Conservation (phyloP, 2,113 vertebrate genomes). For the Bagarius yarrelli region DNA sequence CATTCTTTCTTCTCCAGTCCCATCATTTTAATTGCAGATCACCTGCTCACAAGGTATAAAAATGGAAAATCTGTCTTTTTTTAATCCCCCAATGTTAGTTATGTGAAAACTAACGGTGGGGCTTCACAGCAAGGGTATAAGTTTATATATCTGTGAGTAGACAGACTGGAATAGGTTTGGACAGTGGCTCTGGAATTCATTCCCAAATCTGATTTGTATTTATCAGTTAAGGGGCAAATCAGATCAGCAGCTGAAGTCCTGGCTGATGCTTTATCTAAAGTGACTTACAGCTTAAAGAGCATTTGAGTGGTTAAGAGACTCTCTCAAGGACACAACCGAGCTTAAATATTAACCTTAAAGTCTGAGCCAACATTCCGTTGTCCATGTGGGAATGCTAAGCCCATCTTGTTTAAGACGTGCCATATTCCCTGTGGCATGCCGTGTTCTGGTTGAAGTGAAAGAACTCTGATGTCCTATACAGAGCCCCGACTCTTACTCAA, state of each 20-base stretch:
- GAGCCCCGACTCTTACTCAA: no score
- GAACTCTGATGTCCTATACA: no score
- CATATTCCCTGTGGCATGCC: background rate
- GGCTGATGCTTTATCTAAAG: background rate
- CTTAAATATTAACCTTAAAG: no score
- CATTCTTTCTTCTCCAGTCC: background rate
- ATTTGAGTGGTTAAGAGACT: background rate
- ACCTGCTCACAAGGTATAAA: constrained; percentile 29
- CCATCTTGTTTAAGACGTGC: background rate
- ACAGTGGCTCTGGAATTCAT: background rate
- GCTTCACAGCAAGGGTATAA: background rate
- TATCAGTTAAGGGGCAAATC: background rate
- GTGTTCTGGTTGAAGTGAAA: no score
- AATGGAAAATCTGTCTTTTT: background rate
- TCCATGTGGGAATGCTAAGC: background rate
- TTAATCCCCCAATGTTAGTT: background rate
- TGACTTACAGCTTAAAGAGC: background rate
- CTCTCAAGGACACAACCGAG: background rate
- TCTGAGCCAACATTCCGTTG: background rate
- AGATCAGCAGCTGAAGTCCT: background rate
- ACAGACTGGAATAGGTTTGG: background rate
- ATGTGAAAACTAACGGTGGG: background rate
- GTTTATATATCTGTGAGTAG: background rate
- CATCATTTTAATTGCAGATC: constrained; percentile 37
- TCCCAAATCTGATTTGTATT: background rate